Evolutionary conservation across 1,140 invertebrate species (phyloP).

Genomic region (Pseudoatta argentina): DNA sequence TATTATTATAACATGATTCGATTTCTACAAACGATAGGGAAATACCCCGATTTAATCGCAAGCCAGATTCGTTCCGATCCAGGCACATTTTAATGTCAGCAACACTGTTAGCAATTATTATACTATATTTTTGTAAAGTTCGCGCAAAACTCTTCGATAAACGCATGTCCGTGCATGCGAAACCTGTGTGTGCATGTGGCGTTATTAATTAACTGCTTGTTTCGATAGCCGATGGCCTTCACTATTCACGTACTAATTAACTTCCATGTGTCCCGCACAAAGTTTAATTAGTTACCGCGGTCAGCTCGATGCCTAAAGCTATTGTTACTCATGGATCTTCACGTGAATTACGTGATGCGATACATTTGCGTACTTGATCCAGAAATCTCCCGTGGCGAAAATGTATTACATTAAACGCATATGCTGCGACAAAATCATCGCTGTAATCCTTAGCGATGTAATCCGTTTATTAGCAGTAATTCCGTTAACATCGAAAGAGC

Average conservation of each 20-base stretch:
- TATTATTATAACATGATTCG: not conserved
- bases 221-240: constrained; percentile 49
- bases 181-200: constrained; percentile 30
- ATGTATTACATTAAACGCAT: not conserved
- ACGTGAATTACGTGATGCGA: constrained; percentile 38
- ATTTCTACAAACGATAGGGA: not conserved
- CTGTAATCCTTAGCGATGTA: not conserved
- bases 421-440: not conserved
- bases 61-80: not conserved
- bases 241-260: constrained; percentile 65
- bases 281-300: constrained; percentile 62
- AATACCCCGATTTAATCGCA: not conserved
- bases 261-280: constrained; percentile 41
- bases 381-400: not conserved
- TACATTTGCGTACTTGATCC: not conserved
- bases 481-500: not conserved
- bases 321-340: constrained; percentile 54
- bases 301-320: constrained; percentile 29
- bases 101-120: constrained; percentile 37
- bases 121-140: constrained; percentile 1
- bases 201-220: constrained; percentile 67
- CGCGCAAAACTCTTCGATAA: not conserved
- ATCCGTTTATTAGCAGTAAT: constrained; percentile 5
- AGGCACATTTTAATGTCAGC: constrained; percentile 22
- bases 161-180: not conserved